Evolutionary conservation across 1,140 invertebrate genomes (phyloP).

Genomic region (Drosophila varians): DNA sequence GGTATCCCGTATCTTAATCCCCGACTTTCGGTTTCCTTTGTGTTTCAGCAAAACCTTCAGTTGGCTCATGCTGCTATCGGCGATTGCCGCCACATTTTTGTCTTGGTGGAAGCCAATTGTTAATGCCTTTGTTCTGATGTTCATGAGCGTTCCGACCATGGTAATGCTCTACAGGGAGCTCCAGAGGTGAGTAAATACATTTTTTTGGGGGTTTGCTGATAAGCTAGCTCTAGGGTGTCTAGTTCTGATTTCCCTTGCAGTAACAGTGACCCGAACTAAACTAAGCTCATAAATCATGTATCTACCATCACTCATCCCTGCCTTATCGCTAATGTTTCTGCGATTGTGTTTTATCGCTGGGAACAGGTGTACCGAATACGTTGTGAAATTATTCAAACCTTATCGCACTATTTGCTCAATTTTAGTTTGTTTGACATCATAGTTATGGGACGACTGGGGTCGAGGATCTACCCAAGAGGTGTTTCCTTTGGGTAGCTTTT

Average conservation of each 20-base stretch:
- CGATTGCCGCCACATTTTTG: slow-evolving; percentile 87
- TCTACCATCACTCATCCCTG: slow-evolving; percentile 48
- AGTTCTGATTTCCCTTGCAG: slow-evolving; percentile 24
- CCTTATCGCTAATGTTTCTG: slow-evolving; percentile 20
- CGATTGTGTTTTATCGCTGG: slow-evolving; percentile 20
- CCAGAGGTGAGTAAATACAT: slow-evolving; percentile 84
- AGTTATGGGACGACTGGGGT: background rate
- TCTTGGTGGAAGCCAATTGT: slow-evolving; percentile 89
- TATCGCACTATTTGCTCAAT: slow-evolving; percentile 29
- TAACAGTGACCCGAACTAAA: slow-evolving; percentile 26
- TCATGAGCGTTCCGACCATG: slow-evolving; percentile 88
- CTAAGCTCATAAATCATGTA: slow-evolving; percentile 41
- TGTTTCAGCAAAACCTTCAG: slow-evolving; percentile 85
- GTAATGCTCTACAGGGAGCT: slow-evolving; percentile 88
- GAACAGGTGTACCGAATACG: slow-evolving; percentile 20
- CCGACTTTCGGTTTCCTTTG: slow-evolving; percentile 33
- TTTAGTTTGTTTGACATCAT: slow-evolving; percentile 21
- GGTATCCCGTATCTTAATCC: slow-evolving; percentile 3
- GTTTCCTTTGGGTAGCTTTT: background rate
- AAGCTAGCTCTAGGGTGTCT: slow-evolving; percentile 1
- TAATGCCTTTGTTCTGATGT: slow-evolving; percentile 92
- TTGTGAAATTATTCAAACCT: slow-evolving; percentile 39
- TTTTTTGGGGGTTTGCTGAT: slow-evolving; percentile 13
- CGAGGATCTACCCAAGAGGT: slow-evolving; percentile 19
- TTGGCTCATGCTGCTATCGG: slow-evolving; percentile 85